phyloP scores from a whole-genome alignment of 2,797 vertebrate species.

The Alfaro cultratus region DNA sequence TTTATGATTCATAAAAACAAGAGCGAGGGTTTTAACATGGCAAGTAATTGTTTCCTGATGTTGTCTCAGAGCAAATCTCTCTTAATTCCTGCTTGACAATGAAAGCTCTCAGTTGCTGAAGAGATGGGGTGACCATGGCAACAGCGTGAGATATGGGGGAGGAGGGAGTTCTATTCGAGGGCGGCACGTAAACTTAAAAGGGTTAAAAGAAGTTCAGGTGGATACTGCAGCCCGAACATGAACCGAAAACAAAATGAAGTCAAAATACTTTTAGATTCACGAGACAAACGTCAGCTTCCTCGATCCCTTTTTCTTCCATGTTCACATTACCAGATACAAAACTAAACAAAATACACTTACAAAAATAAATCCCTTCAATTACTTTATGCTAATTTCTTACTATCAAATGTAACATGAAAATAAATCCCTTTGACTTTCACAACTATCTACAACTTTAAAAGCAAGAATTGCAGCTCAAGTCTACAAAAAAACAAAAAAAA shows the following conservation, averaged over 20 bases:
- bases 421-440: conserved; percentile 4
- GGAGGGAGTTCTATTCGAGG: background rate
- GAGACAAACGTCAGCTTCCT: background rate
- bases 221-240: background rate
- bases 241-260: background rate
- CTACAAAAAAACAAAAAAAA: conserved; percentile 13
- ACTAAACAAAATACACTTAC: conserved; percentile 21
- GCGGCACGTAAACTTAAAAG: conserved; percentile 49
- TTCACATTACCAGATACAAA: conserved; percentile 32
- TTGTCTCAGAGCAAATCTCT: conserved; percentile 47
- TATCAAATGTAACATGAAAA: conserved; percentile 25
- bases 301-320: conserved; percentile 23
- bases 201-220: conserved; percentile 25
- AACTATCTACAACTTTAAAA: conserved; percentile 15
- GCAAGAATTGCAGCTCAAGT: conserved; percentile 28
- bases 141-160: conserved; percentile 57
- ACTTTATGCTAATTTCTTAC: conserved; percentile 4
- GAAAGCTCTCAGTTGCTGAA: conserved; percentile 73
- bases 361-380: conserved; percentile 46
- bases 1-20: conserved; percentile 44
- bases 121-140: conserved; percentile 77
- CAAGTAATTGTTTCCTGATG: conserved; percentile 51
- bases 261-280: background rate
- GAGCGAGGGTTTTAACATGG: conserved; percentile 44
- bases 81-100: conserved; percentile 50